These are phyloP conservation scores for Pampusana beccarii DNA, from an alignment of 2,113 vertebrate species.

Conservation along the genomic window DNA sequence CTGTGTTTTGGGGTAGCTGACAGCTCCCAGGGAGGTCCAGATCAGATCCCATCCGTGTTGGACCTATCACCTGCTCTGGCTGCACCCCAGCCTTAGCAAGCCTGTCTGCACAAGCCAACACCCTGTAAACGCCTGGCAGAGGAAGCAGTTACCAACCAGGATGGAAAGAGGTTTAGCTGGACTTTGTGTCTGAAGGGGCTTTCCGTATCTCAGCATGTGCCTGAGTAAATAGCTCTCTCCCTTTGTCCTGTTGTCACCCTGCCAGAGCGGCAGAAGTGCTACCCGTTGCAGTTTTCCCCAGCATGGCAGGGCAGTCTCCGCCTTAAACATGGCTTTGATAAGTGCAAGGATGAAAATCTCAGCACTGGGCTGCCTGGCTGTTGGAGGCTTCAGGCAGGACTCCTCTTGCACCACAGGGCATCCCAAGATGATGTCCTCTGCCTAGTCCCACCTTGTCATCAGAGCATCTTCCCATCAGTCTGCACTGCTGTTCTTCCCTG, in stretches of 20 bases:
- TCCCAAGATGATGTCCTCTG: accelerated
- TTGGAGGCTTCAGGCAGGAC: background rate
- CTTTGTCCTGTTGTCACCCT: background rate
- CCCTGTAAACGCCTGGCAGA: background rate
- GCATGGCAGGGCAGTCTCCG: background rate
- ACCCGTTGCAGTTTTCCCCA: background rate
- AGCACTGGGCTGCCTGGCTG: background rate
- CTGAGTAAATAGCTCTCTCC: background rate
- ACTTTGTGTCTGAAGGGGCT: background rate
- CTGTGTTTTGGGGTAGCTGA: background rate
- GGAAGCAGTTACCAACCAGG: background rate
- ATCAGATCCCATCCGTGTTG: background rate
- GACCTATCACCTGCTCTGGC: background rate
- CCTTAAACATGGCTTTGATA: background rate
- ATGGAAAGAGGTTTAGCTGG: background rate
- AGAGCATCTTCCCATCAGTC: background rate
- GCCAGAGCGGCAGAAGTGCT: background rate
- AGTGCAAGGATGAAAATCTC: background rate
- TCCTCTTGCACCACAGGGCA: background rate
- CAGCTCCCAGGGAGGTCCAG: background rate
- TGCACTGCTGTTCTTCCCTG: background rate
- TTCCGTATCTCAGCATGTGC: background rate
- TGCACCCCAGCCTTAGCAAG: background rate
- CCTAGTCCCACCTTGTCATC: too few relatives aligned
- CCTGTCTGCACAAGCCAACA: background rate